These are phyloP conservation scores for Catocala nupta DNA, from an alignment of 2,888 invertebrate genomes.

Conservation along the genomic window DNA sequence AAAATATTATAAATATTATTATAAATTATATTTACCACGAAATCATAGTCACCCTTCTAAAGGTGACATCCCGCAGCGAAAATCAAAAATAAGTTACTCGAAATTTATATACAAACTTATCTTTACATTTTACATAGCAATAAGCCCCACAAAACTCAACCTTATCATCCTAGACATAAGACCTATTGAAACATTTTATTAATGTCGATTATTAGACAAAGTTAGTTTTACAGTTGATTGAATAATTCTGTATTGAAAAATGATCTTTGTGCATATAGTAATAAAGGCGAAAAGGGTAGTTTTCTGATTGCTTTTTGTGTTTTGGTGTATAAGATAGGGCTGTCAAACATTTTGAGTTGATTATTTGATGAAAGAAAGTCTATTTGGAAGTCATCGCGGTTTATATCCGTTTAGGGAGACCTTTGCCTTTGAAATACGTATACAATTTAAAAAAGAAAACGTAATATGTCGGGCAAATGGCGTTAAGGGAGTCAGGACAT, in stretches of 20 bases:
- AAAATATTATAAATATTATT: too few species aligned
- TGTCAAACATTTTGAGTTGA: slow-evolving; percentile 48
- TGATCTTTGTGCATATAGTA: rapidly evolving
- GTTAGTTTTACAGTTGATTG: slow-evolving; percentile 1
- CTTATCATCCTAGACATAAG: neutral
- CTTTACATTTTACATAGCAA: slow-evolving; percentile 5
- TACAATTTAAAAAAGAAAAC: too few species aligned
- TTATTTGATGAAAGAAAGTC: slow-evolving; percentile 46
- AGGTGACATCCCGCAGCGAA: slow-evolving; percentile 47
- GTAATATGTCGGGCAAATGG: too few species aligned
- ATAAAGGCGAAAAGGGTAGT: slow-evolving; percentile 10
- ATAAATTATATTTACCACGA: too few species aligned
- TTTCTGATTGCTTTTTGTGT: neutral
- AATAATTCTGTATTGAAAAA: neutral
- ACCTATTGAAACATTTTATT: neutral
- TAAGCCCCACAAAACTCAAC: slow-evolving; percentile 9
- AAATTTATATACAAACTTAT: slow-evolving; percentile 31
- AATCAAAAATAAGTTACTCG: slow-evolving; percentile 48
- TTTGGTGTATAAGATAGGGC: slow-evolving; percentile 33
- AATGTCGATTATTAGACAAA: slow-evolving; percentile 19
- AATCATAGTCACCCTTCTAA: slow-evolving; percentile 15
- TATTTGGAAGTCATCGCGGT: slow-evolving; percentile 30
- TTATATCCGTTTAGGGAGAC: slow-evolving; percentile 25
- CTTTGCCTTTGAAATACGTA: neutral
- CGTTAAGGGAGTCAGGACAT: too few species aligned